Percentiles rank a stretch among this genome's conserved stretches.
Evolutionary conservation across 2,888 invertebrate species (phyloP).

Genomic region (Eupithecia dodoneata): DNA sequence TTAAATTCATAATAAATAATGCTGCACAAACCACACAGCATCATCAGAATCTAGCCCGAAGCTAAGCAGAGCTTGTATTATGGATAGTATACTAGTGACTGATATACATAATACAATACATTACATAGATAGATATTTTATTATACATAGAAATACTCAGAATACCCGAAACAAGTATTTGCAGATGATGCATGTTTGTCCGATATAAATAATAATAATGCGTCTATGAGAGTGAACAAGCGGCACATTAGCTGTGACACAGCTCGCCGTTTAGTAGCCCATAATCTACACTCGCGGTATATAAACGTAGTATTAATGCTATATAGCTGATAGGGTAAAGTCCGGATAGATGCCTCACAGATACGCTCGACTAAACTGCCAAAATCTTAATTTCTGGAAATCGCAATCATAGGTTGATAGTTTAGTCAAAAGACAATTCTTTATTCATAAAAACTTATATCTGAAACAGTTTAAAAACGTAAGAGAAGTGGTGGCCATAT

Average conservation of each 20-base stretch:
- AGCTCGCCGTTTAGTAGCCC: conserved; percentile 15
- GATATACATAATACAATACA: too few species aligned
- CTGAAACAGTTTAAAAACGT: background rate
- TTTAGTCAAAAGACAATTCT: background rate
- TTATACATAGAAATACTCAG: too few species aligned
- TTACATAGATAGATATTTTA: too few species aligned
- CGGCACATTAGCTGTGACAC: background rate
- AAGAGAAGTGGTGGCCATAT: too few species aligned
- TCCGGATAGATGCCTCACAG: background rate
- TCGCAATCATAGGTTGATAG: background rate
- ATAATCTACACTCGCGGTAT: conserved; percentile 17
- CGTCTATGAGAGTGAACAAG: background rate
- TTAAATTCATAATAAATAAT: too few species aligned
- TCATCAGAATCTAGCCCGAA: too few species aligned
- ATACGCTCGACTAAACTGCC: background rate
- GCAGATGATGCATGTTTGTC: too few species aligned
- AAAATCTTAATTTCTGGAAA: background rate
- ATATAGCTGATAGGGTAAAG: conserved; percentile 3
- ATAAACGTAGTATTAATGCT: conserved; percentile 5
- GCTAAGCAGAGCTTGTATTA: too few species aligned
- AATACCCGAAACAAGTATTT: too few species aligned
- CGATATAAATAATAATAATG: background rate
- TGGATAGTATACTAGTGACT: too few species aligned
- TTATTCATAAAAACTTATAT: background rate
- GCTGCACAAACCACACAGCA: too few species aligned